phyloP scores from a whole-genome alignment of 2,888 invertebrate species.

The Apodemia zela region DNA sequence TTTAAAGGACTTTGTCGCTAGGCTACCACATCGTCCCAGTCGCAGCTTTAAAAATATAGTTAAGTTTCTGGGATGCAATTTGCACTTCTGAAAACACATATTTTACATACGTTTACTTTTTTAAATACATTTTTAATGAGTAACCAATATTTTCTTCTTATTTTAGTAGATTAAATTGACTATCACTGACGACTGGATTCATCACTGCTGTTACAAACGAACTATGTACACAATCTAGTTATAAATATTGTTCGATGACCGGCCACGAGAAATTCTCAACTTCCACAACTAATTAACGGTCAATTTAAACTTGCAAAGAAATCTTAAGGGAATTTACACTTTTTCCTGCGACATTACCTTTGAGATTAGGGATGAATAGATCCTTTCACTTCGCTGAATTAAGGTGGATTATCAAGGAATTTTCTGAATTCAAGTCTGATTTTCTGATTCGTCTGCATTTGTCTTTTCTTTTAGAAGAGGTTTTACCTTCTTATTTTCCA shows the following conservation, averaged over 20 bases:
- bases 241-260: background rate
- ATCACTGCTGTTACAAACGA: background rate
- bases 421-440: background rate
- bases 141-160: too few relatives aligned
- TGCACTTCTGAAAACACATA: too few relatives aligned
- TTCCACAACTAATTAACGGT: conserved; percentile 25
- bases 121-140: too few relatives aligned
- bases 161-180: too few relatives aligned
- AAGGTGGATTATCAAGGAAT: background rate
- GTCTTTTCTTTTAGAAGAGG: background rate
- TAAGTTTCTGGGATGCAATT: too few relatives aligned
- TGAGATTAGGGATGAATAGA: conserved; percentile 17
- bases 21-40: too few relatives aligned
- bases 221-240: background rate
- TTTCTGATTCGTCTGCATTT: background rate
- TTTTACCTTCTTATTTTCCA: background rate
- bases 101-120: too few relatives aligned
- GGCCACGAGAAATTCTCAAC: conserved; percentile 17
- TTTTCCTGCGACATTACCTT: conserved; percentile 17
- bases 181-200: too few relatives aligned
- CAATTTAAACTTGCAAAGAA: conserved; percentile 26
- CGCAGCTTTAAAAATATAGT: too few relatives aligned
- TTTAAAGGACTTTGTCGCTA: too few relatives aligned
- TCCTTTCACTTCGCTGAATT: conserved; percentile 10
- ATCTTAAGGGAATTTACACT: conserved; percentile 21